Evolutionary conservation across 2,797 vertebrate genomes (phyloP).

Genomic region (Etheostoma nigrum): DNA sequence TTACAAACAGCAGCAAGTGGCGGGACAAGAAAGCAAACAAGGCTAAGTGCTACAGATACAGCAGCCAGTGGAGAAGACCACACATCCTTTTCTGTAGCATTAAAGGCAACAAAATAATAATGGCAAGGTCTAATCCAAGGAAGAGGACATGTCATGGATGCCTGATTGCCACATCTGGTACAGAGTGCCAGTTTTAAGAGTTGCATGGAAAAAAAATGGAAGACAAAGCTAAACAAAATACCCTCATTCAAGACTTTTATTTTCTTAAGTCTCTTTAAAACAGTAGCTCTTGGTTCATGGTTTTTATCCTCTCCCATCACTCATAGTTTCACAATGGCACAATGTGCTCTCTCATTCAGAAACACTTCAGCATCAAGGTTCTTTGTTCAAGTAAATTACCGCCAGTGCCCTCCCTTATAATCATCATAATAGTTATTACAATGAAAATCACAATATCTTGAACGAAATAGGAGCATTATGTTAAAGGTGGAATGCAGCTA

Average conservation of each 20-base stretch:
- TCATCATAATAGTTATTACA: constrained; percentile 3
- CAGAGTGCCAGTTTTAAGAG: constrained; percentile 17
- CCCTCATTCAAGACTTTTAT: constrained; percentile 38
- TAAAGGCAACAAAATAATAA: constrained; percentile 61
- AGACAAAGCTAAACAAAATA: constrained; percentile 61
- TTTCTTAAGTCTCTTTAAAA: constrained; percentile 39
- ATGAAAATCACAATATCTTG: constrained; percentile 1
- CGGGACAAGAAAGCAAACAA: constrained; percentile 9
- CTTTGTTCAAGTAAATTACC: constrained; percentile 71
- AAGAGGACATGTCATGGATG: constrained; percentile 30
- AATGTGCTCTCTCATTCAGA: constrained; percentile 42
- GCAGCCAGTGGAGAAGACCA: constrained; percentile 44
- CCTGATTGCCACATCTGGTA: constrained; percentile 45
- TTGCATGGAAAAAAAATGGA: constrained; percentile 1
- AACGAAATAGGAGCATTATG: constrained; percentile 5
- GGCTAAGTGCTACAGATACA: constrained; percentile 52
- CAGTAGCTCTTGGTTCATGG: constrained; percentile 28
- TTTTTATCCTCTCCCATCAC: constrained; percentile 31
- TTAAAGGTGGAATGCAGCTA: constrained; percentile 32
- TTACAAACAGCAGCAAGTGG: constrained; percentile 46
- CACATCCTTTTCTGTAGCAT: constrained; percentile 32
- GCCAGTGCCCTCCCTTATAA: constrained; percentile 13
- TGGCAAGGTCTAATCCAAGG: constrained; percentile 12
- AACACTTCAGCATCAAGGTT: constrained; percentile 61
- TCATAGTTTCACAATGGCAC: constrained; percentile 51